Conservation (phyloP, 2,888 invertebrate species). For the Mycalesis mineus region DNA sequence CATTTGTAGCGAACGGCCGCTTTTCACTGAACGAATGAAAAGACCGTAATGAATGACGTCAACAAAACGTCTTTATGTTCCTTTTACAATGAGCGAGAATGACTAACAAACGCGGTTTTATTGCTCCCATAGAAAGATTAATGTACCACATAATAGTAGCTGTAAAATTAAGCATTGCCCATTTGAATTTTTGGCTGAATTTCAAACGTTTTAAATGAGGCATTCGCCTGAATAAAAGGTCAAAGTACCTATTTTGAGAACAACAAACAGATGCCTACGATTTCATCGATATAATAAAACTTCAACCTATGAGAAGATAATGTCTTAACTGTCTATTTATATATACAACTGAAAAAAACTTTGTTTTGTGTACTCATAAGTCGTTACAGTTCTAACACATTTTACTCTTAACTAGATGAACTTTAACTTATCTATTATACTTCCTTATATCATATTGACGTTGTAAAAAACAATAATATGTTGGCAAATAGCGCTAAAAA, state of each 20-base stretch:
- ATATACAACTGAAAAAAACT: no score
- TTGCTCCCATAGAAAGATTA: conserved; percentile 22
- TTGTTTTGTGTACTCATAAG: no score
- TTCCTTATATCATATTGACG: no score
- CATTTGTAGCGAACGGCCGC: not conserved
- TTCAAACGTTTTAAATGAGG: not conserved
- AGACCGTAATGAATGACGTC: conserved; percentile 20
- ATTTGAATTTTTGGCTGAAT: conserved; percentile 2
- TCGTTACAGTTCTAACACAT: no score
- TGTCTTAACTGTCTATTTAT: no score
- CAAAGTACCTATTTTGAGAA: not conserved
- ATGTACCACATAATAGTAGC: conserved; percentile 21
- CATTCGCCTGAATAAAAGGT: not conserved
- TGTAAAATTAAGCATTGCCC: conserved; percentile 16
- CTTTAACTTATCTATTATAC: no score
- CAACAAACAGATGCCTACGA: not conserved
- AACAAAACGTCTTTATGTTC: conserved; percentile 24
- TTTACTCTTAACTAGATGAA: no score
- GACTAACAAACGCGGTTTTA: conserved; percentile 22
- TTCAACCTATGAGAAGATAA: no score
- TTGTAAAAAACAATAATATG: no score
- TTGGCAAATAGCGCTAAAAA: no score
- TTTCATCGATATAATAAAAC: not conserved
- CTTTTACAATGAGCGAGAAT: conserved; percentile 16
- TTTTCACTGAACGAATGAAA: conserved; percentile 7